Evolutionary conservation across 2,888 invertebrate species (phyloP), one percentile per base, ranked within the genome.

Genomic region (Barypeithes pellucidus): DNA sequence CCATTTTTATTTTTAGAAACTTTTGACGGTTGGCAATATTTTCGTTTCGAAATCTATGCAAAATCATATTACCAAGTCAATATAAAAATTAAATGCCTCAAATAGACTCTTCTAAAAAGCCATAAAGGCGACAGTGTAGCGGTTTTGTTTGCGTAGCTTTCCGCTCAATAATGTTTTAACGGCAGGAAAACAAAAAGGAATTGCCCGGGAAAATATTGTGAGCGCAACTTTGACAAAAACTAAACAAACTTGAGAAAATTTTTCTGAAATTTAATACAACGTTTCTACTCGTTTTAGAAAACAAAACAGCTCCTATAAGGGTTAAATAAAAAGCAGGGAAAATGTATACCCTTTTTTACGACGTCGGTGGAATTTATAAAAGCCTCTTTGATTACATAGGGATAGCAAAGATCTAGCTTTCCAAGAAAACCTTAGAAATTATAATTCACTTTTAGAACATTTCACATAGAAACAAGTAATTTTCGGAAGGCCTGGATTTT

Each of bases 71-170:
- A 24, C 14, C 29, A 9, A 33, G 54, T 33, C 33, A 57, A 33
- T 57, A 33, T 33, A 63, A 24, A 63, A 45, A 33, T 33, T 47
- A 47, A 60, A 67, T 22, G 47, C 60, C 24, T 45, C 22, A 14
- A 69, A 57, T 33, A 57, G 14, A 11, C 16, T 14, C 24, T 57
- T 69, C 36, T 39, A 39, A 16, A 59, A 22, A 69, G 39, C 45
- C 65, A 70, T 70, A 70, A 63, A 70, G 45, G 43, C 47, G 43
- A 61, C 63, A 18, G 45, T 33, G 59, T 59, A 70, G 39, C 43
- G 57, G 54, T 59, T 54, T 63, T 70, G 65, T 70, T 70, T 65
- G 43, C 70, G 41, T 65, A 57, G 65, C 47, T 57, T 70, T 70
- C 65, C 63, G 65, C 57, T 39, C 65, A 65, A 70, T 70, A 70